These are phyloP conservation scores for Platysteira castanea DNA, from an alignment of 2,113 vertebrate genomes.

Conservation along the genomic window DNA sequence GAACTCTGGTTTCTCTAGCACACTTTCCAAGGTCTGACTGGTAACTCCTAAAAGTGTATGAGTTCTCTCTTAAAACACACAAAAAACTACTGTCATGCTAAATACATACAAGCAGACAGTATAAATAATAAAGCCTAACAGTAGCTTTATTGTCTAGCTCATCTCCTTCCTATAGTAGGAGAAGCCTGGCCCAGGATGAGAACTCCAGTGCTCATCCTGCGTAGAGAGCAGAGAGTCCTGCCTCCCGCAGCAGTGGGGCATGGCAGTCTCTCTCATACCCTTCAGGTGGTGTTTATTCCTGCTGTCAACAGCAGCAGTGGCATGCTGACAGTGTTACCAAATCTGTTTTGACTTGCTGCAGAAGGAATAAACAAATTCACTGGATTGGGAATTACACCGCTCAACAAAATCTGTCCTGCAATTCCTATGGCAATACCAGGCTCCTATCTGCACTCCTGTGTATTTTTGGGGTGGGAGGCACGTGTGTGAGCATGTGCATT, in stretches of 20 bases:
- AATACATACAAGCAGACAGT: background rate
- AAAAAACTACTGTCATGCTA: background rate
- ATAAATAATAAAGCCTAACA: too few relatives aligned
- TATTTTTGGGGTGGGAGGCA: background rate
- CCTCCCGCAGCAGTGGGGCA: background rate
- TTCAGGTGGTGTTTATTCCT: slow-evolving; percentile 19
- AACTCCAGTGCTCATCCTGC: background rate
- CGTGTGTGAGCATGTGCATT: fast-evolving
- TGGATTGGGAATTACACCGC: background rate
- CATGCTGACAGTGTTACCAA: background rate
- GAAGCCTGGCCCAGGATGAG: background rate
- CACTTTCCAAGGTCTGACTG: background rate
- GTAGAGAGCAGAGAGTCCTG: background rate
- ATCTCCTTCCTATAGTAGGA: background rate
- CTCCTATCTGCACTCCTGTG: background rate
- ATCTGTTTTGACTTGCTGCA: background rate
- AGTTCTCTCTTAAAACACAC: background rate
- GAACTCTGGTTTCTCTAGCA: background rate
- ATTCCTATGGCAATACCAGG: background rate
- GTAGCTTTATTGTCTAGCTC: background rate
- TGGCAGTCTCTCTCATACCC: background rate
- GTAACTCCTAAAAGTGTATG: background rate
- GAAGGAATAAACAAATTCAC: background rate
- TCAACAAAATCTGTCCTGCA: background rate
- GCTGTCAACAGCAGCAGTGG: background rate